Base-by-base conservation (phyloP, 2,113 vertebrate genomes). In the Promerops cafer region DNA sequence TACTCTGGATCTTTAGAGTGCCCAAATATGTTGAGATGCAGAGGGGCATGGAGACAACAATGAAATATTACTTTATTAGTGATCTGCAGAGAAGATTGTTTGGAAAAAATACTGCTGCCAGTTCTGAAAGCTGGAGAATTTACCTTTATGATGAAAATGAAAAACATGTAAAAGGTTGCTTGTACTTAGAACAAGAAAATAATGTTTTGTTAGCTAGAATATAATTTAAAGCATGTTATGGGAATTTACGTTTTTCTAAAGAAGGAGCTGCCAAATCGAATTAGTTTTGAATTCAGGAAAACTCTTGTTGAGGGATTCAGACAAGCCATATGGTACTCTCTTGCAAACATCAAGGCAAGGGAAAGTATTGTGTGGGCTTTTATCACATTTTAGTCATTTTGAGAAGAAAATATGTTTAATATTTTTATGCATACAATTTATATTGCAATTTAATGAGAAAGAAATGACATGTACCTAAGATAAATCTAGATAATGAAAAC, bases 361-460 rank as follows among this genome's bases (percentile, higher is more conserved):
- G 30, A 93, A 90, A 83, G 66, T 90, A 76, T 78, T 91, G 61
- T 83, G 80, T 89, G 91, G 87, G 84, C 40, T 94, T 93, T 89
- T 91, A 94, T 77, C 92, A 96, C 82, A 86, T 94, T 96, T 94
- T 90, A 94, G 83, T 96, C 89, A 95, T 94, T 95, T 96, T 91
- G 75, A 72, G 92, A 92, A 83, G 85, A 89, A 96, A 95, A 96
- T 94, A 87, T 68, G 68, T 89, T 94, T 94, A 88, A 72, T 95
- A 91, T 91, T 94, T 91, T 94, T 57, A 18, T 77, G 63, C 22
- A 2, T 76, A 79, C 56, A 69, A 90, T 68, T 92, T 53, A 27
- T 60, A 74, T 40, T 93, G 42, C 23, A 81, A 44, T 84, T 89
- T 89, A 94, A 83, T 78, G 86, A 87, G 81, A 83, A 80, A 83